These are phyloP conservation scores for Saccopteryx leptura DNA, from an alignment of 2,113 vertebrate species.

Conservation along the genomic window DNA sequence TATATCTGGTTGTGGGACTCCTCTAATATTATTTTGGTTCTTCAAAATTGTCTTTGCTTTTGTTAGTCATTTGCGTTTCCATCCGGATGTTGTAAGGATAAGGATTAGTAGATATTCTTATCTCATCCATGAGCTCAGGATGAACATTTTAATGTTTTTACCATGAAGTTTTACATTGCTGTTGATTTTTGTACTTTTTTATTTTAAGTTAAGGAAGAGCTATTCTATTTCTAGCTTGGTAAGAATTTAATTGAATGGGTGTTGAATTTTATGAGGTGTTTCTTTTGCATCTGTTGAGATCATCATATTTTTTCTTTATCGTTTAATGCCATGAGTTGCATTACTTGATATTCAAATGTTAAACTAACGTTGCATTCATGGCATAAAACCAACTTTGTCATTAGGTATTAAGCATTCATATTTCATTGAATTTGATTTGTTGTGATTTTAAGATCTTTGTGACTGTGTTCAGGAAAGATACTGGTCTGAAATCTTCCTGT, in stretches of 20 bases:
- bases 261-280: conserved; percentile 27
- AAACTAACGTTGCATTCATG: conserved; percentile 26
- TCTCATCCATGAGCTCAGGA: neutral
- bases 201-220: conserved; percentile 24
- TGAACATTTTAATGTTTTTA: neutral
- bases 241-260: conserved; percentile 19
- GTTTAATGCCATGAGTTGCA: conserved; percentile 11
- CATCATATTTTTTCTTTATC: neutral
- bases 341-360: conserved; percentile 51
- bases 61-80: neutral
- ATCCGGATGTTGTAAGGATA: neutral
- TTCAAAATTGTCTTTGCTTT: conserved; percentile 2
- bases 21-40: neutral
- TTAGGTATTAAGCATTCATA: neutral
- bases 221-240: conserved; percentile 3
- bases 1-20: neutral
- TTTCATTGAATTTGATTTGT: conserved; percentile 44
- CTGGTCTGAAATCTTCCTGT: neutral
- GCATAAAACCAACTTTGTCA: neutral
- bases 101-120: neutral
- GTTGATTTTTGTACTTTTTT: neutral
- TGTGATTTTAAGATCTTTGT: conserved; percentile 46
- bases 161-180: neutral
- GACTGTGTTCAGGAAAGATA: conserved; percentile 37
- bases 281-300: neutral